Evolutionary conservation across 2,888 invertebrate genomes (phyloP).

Genomic region (Meandrusa payeni): DNA sequence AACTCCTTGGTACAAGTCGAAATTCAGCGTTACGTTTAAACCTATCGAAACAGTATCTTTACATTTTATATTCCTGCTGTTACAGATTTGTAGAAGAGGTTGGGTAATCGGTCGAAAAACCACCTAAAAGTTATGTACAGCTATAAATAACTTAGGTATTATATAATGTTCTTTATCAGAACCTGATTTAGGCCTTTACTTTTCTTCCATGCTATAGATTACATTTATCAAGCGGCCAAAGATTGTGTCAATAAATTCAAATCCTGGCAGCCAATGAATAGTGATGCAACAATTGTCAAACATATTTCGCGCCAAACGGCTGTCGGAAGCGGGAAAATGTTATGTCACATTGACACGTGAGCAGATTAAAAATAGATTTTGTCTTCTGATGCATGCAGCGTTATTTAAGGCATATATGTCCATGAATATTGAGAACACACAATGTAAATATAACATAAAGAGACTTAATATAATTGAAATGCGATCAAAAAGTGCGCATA

Average conservation of each 20-base stretch:
- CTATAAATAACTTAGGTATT: no score
- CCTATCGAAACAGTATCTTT: no score
- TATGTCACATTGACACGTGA: constrained; percentile 14
- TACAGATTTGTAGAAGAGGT: no score
- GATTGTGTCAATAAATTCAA: constrained; percentile 14
- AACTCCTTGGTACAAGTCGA: no score
- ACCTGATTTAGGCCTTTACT: not conserved
- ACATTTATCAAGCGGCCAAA: not conserved
- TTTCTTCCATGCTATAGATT: no score
- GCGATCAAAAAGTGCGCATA: no score
- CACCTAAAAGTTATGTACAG: no score
- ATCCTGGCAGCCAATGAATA: constrained; percentile 1
- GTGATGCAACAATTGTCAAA: constrained; percentile 10
- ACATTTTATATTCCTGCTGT: no score
- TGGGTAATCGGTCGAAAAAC: no score
- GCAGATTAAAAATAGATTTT: constrained; percentile 4
- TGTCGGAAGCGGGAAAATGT: constrained; percentile 18
- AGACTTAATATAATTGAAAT: no score
- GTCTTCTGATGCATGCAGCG: not conserved
- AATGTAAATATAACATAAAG: not conserved
- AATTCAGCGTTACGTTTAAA: no score
- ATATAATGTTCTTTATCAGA: no score
- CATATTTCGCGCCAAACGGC: constrained; percentile 13
- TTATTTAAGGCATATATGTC: not conserved
- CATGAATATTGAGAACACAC: not conserved